Conservation (phyloP, 2,797 vertebrate genomes). For the Enteromius trimaculatus region DNA sequence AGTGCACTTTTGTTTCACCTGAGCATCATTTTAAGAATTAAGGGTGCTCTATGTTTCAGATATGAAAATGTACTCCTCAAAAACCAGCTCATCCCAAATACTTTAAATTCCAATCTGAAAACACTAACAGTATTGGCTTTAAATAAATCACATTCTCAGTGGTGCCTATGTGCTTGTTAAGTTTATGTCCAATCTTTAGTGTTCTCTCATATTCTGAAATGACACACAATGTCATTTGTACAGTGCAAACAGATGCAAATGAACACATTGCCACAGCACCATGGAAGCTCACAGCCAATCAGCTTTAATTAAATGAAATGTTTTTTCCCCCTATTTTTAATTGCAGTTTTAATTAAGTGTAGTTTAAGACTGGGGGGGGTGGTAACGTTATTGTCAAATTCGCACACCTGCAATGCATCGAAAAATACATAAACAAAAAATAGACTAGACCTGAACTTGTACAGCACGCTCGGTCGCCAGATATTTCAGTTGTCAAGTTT, state of each 20-base stretch:
- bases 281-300: slow-evolving; percentile 25
- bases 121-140: not conserved
- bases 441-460: not conserved
- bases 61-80: not conserved
- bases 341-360: slow-evolving; percentile 36
- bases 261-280: slow-evolving; percentile 15
- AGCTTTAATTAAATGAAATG: slow-evolving; percentile 26
- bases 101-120: not conserved
- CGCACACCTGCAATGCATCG: slow-evolving; percentile 29
- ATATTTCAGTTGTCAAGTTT: not conserved
- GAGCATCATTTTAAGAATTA: not conserved
- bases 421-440: not conserved
- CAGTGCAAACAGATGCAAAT: slow-evolving; percentile 12
- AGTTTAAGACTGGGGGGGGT: not conserved
- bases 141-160: not conserved
- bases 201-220: slow-evolving; percentile 12
- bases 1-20: not conserved
- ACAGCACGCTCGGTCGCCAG: not conserved
- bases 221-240: slow-evolving; percentile 13
- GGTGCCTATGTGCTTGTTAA: not conserved
- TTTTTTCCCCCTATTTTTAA: slow-evolving; percentile 24
- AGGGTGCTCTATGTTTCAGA: not conserved
- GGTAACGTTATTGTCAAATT: slow-evolving; percentile 1
- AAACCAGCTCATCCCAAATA: not conserved
- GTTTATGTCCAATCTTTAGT: not conserved